A percentile compares a stretch with the other conserved stretches of the same genome.
These are phyloP conservation scores for Odontesthes bonariensis DNA, from an alignment of 2,113 vertebrate species.

Conservation along the genomic window DNA sequence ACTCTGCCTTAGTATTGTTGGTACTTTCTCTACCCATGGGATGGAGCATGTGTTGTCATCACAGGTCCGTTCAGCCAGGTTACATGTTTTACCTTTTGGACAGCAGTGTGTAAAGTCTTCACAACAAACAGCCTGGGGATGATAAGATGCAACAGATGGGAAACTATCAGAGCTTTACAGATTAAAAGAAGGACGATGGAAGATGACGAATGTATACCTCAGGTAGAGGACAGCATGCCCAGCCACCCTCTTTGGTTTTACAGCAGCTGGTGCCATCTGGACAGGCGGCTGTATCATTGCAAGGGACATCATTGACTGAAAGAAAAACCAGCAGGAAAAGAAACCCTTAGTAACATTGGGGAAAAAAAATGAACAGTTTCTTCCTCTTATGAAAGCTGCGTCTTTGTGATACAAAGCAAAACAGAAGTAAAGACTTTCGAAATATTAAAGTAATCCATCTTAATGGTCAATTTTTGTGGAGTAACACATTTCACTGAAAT, in stretches of 20 bases:
- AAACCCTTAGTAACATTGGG: no score
- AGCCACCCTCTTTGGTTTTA: constrained; percentile 16
- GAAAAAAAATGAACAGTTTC: no score
- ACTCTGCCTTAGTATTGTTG: not conserved
- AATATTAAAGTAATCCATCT: no score
- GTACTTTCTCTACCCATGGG: constrained; percentile 3
- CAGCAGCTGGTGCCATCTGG: constrained; percentile 70
- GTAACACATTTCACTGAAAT: no score
- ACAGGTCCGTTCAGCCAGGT: not conserved
- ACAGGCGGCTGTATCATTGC: constrained; percentile 45
- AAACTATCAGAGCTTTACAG: not conserved
- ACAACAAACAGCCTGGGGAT: constrained; percentile 24
- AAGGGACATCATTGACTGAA: constrained; percentile 47
- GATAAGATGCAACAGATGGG: not conserved
- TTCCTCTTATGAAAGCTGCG: no score
- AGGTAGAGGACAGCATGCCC: constrained; percentile 71
- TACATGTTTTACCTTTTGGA: constrained; percentile 23
- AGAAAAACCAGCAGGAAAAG: not conserved
- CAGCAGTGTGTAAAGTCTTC: constrained; percentile 24
- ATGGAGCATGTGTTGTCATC: not conserved
- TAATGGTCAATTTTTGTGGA: no score
- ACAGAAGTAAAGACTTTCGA: no score
- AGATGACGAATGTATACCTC: constrained; percentile 60
- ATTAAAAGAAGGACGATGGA: constrained; percentile 51
- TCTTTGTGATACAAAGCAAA: no score